Base-by-base conservation (phyloP, 2,797 vertebrate species). In the Rhynchonycteris naso region DNA sequence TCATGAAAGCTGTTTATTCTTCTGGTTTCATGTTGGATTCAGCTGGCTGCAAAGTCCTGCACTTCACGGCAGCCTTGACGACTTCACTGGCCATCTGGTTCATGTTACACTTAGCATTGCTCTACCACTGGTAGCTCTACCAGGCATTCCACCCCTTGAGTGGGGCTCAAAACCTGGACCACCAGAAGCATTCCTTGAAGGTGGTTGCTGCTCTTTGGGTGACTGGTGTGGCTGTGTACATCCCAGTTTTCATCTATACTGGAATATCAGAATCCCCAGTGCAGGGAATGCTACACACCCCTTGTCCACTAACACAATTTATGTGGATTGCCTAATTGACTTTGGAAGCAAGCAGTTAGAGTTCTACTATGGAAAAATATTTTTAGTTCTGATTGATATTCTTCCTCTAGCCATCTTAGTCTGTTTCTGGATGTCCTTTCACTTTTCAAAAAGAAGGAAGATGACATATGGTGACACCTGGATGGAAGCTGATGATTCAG, bases 31-130 rank as follows among this genome's bases (percentile, higher is more conserved):
- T 22, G 18, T 90, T 98, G 81, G 87, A 97, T 96, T 97, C 97
- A n/a, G 52, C 47, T 16, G 84, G 82, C 94, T 97, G 93, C 91
- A 98, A 97, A 96, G 54, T 95, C 91, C 75, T 98, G 38, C 78
- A 65, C 83, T 98, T 97, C 96, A 85, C 90, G 1, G 82, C 84
- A 15, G 80, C 86, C 61, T 90, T 97, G 93, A 97, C 83, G 7
- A 94, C 92, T 7, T 88, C 94, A 5, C 76, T 97, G 96, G 88
- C 96, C 90, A 94, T 98, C 75, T 98, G 98, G 97, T 98, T 98
- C 95, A 38, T 80, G 43, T 97, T 98, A 92, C 76, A 91, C 38
- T 65, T 98, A 6, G 88, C 96, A 0, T 47, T 97, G 68, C 88
- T 98, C 59, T 97, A 47, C 90, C 93, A 38, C 75, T 30, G n/a